phyloP scores from a whole-genome alignment of 1,140 invertebrate genomes.

The Drosophila nikananu region DNA sequence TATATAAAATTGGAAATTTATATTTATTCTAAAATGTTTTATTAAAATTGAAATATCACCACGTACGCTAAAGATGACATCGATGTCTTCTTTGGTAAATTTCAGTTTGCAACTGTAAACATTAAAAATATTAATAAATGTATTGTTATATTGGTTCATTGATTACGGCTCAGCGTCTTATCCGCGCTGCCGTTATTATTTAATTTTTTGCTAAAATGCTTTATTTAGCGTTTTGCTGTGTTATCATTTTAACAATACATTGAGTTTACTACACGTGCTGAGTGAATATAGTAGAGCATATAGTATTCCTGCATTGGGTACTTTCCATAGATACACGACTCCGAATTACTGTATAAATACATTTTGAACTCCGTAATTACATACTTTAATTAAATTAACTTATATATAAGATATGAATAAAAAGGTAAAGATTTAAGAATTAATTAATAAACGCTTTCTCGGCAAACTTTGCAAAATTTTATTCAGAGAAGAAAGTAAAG shows the following conservation, averaged over 20 bases:
- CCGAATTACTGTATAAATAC: not conserved
- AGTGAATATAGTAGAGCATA: not conserved
- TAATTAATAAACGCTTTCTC: not conserved
- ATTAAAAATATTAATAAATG: not conserved
- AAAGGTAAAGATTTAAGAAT: not conserved
- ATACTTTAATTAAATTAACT: not conserved
- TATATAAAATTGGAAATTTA: too few relatives aligned
- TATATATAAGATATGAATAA: not conserved
- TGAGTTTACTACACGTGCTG: not conserved
- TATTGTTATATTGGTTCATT: not conserved
- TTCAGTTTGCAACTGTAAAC: not conserved
- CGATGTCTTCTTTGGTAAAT: too few relatives aligned
- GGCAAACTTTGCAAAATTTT: slow-evolving; percentile 3
- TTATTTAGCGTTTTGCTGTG: not conserved
- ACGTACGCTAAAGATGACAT: too few relatives aligned
- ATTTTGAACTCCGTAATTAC: not conserved
- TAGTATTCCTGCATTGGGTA: not conserved
- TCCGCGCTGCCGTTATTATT: not conserved
- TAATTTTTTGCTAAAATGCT: not conserved
- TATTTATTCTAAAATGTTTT: too few relatives aligned
- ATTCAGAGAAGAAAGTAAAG: not conserved
- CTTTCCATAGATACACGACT: not conserved
- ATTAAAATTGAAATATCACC: too few relatives aligned
- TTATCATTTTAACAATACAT: not conserved
- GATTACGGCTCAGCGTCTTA: not conserved